Conservation (phyloP, 2,113 vertebrate genomes). For the Channa maculata region DNA sequence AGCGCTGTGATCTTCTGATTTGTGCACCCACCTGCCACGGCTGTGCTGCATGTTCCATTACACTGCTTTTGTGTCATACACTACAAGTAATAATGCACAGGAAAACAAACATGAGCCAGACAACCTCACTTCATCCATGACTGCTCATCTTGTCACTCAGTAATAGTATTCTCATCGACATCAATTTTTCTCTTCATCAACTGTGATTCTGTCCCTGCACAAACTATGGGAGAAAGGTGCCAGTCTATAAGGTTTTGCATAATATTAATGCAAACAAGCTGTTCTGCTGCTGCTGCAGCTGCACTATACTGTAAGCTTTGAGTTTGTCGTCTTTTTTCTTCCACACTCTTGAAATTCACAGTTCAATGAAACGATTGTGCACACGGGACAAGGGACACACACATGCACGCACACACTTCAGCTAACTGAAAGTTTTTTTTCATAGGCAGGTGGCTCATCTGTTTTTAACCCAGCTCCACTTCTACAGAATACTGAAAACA, state of each 20-base stretch:
- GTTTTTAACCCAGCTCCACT: constrained; percentile 34
- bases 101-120: neutral
- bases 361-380: constrained; percentile 34
- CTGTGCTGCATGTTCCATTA: neutral
- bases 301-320: constrained; percentile 18
- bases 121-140: constrained; percentile 6
- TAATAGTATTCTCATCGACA: constrained; percentile 20
- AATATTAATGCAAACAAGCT: constrained; percentile 66
- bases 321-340: constrained; percentile 46
- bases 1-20: constrained; percentile 15
- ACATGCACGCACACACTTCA: neutral
- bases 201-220: constrained; percentile 37
- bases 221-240: constrained; percentile 30
- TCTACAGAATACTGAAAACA: constrained; percentile 50
- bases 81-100: neutral
- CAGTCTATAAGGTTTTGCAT: constrained; percentile 61
- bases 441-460: constrained; percentile 39
- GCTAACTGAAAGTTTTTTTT: constrained; percentile 32
- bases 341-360: constrained; percentile 22
- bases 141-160: constrained; percentile 15
- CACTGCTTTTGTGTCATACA: neutral
- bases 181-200: constrained; percentile 21
- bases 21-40: neutral
- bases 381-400: constrained; percentile 11
- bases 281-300: constrained; percentile 38